Conservation (phyloP, 2,797 vertebrate genomes). For the Toxotes lorentzi region DNA sequence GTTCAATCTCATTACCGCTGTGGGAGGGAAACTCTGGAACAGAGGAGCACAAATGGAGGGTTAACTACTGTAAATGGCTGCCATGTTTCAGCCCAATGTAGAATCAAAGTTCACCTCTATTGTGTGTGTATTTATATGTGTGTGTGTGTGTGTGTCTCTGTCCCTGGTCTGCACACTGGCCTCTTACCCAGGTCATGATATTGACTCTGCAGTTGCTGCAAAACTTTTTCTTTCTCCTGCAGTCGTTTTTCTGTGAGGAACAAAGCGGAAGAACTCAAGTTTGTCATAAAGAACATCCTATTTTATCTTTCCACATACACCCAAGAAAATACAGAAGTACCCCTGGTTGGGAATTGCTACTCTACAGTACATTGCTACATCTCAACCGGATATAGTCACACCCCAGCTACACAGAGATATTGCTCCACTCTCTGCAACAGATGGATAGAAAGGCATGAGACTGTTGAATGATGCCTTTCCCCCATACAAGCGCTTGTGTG, state of each 20-base stretch:
- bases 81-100: conserved; percentile 11
- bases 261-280: conserved; percentile 1
- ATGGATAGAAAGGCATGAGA: background rate
- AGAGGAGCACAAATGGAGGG: conserved; percentile 29
- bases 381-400: background rate
- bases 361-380: background rate
- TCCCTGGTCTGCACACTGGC: background rate
- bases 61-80: conserved; percentile 19
- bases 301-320: background rate
- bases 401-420: background rate
- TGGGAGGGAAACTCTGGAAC: conserved; percentile 72
- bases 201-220: conserved; percentile 80
- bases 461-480: background rate
- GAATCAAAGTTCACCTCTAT: background rate
- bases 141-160: background rate
- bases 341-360: background rate
- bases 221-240: conserved; percentile 81
- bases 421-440: background rate
- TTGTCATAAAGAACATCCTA: background rate
- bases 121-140: conserved; percentile 13
- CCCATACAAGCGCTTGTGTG: too few relatives aligned
- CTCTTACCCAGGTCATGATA: conserved; percentile 80
- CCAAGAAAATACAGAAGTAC: background rate
- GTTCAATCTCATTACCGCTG: conserved; percentile 64
- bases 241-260: conserved; percentile 75